These are phyloP conservation scores for Drosophila fuyamai DNA, from an alignment of 1,140 invertebrate species.

Conservation along the genomic window DNA sequence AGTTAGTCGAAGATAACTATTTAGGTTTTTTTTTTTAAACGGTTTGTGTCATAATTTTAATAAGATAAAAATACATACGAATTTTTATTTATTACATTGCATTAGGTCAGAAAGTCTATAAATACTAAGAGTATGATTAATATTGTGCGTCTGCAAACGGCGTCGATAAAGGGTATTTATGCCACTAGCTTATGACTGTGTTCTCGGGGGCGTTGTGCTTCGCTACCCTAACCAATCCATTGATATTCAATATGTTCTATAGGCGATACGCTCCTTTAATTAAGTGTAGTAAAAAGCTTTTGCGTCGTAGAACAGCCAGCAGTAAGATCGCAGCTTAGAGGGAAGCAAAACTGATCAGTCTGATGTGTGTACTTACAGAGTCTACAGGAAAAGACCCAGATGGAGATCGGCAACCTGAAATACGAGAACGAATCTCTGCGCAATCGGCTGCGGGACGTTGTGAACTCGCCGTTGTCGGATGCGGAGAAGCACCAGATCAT, in stretches of 20 bases:
- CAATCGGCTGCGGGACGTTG: slow-evolving; percentile 90
- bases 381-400: slow-evolving; percentile 87
- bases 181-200: slow-evolving; percentile 1
- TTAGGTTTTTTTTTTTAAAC: too few species aligned
- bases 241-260: slow-evolving; percentile 75
- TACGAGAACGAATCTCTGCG: slow-evolving; percentile 91
- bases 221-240: slow-evolving; percentile 58
- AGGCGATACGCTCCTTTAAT: slow-evolving; percentile 64
- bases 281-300: slow-evolving; percentile 18
- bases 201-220: slow-evolving; percentile 61
- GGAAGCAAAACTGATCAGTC: slow-evolving; percentile 21
- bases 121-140: not conserved
- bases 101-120: not conserved
- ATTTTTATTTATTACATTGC: not conserved
- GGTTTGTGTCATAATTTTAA: too few species aligned
- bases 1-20: too few species aligned
- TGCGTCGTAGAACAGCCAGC: slow-evolving; percentile 32
- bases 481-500: slow-evolving; percentile 92
- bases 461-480: slow-evolving; percentile 92
- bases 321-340: slow-evolving; percentile 5
- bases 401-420: slow-evolving; percentile 88
- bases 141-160: not conserved
- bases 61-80: too few species aligned
- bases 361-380: slow-evolving; percentile 53
- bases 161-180: slow-evolving; percentile 5